Conservation (phyloP, 2,888 invertebrate genomes). For the Chydorus sphaericus region DNA sequence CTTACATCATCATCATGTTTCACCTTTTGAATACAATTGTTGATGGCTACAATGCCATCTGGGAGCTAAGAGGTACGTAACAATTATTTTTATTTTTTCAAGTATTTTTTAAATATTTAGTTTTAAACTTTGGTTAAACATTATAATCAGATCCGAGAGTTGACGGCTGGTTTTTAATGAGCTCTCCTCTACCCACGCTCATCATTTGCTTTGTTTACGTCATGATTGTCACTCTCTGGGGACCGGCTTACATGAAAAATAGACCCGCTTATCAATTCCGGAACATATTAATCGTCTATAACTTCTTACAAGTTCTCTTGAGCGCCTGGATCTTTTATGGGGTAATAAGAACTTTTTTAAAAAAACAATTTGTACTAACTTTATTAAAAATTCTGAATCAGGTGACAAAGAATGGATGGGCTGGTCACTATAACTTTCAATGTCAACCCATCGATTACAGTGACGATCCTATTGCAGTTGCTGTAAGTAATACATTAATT, state of each 20-base stretch:
- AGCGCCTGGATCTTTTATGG: conserved; percentile 28
- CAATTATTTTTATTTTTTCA: too few relatives aligned
- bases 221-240: neutral
- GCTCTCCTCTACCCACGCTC: neutral
- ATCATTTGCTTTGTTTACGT: neutral
- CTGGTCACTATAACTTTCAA: conserved; percentile 25
- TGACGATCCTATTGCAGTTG: conserved; percentile 49
- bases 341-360: too few relatives aligned
- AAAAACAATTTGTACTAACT: too few relatives aligned
- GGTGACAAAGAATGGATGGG: conserved; percentile 83
- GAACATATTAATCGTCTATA: neutral
- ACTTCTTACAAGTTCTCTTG: neutral
- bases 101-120: too few relatives aligned
- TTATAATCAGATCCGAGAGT: neutral
- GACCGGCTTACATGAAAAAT: neutral
- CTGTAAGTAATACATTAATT: conserved; percentile 44
- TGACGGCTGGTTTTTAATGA: neutral
- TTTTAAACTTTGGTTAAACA: too few relatives aligned
- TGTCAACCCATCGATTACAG: neutral
- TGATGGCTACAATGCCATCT: conserved; percentile 9
- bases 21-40: neutral
- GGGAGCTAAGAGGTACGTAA: conserved; percentile 11
- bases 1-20: too few relatives aligned
- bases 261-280: neutral
- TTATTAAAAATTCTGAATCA: too few relatives aligned